Conservation (phyloP, 2,113 vertebrate genomes). For the Hemiprocne comata region DNA sequence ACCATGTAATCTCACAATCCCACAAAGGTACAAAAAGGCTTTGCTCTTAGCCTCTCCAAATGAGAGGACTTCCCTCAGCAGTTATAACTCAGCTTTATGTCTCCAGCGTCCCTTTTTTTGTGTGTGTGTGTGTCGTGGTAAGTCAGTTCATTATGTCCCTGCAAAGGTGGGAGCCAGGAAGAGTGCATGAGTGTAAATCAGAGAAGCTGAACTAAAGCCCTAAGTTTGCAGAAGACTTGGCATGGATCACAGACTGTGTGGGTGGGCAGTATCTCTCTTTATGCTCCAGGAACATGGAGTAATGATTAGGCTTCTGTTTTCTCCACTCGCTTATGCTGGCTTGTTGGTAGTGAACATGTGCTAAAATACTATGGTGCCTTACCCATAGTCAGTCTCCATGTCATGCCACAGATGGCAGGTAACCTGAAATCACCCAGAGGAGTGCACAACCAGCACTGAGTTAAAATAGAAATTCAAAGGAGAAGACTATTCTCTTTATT, state of each 20-base stretch:
- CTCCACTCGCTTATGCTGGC: slow-evolving; percentile 17
- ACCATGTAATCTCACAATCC: neutral
- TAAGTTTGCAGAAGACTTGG: slow-evolving; percentile 60
- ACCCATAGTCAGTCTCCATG: neutral
- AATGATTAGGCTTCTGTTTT: slow-evolving; percentile 72
- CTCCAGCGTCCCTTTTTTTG: neutral
- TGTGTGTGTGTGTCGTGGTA: neutral
- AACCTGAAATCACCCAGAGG: slow-evolving; percentile 51
- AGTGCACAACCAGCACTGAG: neutral
- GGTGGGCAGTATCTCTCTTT: slow-evolving; percentile 66
- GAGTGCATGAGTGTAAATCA: neutral
- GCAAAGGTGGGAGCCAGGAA: neutral
- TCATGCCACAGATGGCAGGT: slow-evolving; percentile 22
- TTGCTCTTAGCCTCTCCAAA: neutral
- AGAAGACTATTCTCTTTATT: neutral
- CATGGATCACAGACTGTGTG: slow-evolving; percentile 52
- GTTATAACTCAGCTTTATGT: neutral
- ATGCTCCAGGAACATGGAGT: slow-evolving; percentile 70
- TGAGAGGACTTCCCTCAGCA: neutral
- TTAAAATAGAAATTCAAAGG: neutral
- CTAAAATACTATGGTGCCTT: slow-evolving; percentile 38
- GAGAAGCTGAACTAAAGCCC: slow-evolving; percentile 41
- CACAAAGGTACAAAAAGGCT: neutral
- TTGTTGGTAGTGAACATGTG: slow-evolving; percentile 55
- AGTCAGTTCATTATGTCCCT: neutral